phyloP scores from a whole-genome alignment of 2,113 vertebrate species.

The Bettongia penicillata region DNA sequence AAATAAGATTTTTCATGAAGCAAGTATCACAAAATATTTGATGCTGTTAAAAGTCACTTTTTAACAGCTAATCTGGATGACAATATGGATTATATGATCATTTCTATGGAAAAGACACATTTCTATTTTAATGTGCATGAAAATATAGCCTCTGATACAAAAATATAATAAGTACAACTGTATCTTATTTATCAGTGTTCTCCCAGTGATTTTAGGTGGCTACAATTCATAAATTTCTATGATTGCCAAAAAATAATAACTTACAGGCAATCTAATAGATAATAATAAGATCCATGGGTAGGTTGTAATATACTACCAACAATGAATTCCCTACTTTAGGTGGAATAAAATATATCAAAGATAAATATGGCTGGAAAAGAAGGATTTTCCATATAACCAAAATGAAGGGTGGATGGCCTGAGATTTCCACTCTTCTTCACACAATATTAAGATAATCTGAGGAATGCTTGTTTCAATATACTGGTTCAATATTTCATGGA shows the following conservation, averaged over 20 bases:
- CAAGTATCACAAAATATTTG: background rate
- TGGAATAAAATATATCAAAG: background rate
- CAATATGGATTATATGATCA: background rate
- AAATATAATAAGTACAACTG: conserved; percentile 4
- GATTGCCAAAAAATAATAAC: background rate
- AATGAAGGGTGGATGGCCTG: background rate
- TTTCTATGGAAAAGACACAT: background rate
- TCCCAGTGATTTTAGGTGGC: background rate
- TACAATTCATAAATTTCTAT: background rate
- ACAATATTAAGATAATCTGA: background rate
- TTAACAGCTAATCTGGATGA: background rate
- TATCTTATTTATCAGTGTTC: background rate
- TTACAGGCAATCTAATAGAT: background rate
- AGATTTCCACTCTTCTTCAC: background rate
- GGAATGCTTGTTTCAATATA: background rate
- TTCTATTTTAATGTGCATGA: background rate
- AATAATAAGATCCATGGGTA: background rate
- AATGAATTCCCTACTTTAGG: background rate
- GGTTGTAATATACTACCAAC: background rate
- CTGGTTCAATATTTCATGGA: background rate
- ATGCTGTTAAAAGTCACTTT: background rate
- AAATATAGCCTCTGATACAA: background rate
- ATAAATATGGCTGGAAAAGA: background rate
- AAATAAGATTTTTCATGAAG: background rate
- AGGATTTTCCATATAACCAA: background rate